Base-by-base conservation (phyloP, 1,140 invertebrate genomes). In the Lasioglossum albipes region DNA sequence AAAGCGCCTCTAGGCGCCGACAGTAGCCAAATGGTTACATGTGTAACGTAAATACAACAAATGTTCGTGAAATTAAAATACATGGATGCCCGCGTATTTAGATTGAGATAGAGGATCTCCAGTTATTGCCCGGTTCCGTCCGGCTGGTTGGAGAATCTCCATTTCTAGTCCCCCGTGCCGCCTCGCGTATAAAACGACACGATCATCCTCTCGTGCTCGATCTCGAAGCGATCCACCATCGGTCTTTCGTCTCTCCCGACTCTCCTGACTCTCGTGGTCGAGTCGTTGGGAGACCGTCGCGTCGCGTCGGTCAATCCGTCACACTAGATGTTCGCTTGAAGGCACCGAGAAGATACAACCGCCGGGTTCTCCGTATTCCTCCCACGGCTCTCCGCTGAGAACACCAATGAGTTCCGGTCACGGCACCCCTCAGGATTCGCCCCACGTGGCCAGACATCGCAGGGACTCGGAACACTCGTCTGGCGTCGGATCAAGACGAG, bases 321-420 rank as follows among this genome's bases (percentile, higher is more conserved):
- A 79, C 65, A 54, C 52, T 73, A 31, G 79, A 84, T 86, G 81
- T 89, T 82, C 83, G 74, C 71, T 87, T 79, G 83, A 92, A 92
- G 91, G 90, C 76, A 84, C 74, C 61, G 91, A 90, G 77, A 91
- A 88, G 85, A 87, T 91, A 77, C 52, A 75, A 12, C 84, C 90
- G 42, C 84, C 88, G 59, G 84, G 84, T 68, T 90, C 89, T 61
- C 83, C 82, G 68, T 91, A 90, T 88, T 91, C 89, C 49, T 82
- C 83, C 77, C 90, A 90, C 84, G 86, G 89, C 71, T 90, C 88
- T 75, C 88, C 90, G 83, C 77, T 91, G 87, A 90, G 90, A 87
- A 85, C 89, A 65, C 87, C 90, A 75, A 82, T 86, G 84, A 88
- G 89, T 84, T 91, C 90, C 75, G 89, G 89, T 87, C 89, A 90